Evolutionary conservation across 2,888 invertebrate species (phyloP).

Genomic region (Drosophila antonietae): DNA sequence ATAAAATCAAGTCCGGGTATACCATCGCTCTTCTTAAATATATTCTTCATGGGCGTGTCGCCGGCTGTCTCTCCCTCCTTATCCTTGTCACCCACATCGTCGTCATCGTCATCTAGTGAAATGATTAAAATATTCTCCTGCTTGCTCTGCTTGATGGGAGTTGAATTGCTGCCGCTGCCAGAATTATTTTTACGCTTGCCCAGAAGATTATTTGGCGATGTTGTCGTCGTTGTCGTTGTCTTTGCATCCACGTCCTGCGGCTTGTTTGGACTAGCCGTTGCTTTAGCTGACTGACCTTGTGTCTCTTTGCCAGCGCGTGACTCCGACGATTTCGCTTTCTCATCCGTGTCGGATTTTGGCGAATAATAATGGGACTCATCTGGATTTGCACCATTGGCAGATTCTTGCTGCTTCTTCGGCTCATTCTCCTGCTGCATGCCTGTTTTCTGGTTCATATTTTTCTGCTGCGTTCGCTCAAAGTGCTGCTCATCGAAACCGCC

Average conservation of each 20-base stretch:
- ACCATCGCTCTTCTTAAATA: slow-evolving; percentile 84
- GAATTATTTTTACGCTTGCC: slow-evolving; percentile 68
- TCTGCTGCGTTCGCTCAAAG: background rate
- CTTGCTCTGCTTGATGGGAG: slow-evolving; percentile 44
- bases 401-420: background rate
- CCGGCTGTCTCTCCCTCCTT: background rate
- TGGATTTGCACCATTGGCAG: background rate
- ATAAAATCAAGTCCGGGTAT: slow-evolving; percentile 91
- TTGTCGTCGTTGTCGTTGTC: background rate
- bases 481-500: slow-evolving; percentile 4
- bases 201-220: slow-evolving; percentile 5
- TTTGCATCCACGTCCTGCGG: background rate
- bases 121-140: slow-evolving; percentile 62
- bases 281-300: background rate
- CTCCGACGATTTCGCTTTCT: background rate
- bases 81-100: slow-evolving; percentile 33
- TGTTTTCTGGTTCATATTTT: background rate
- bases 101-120: slow-evolving; percentile 70
- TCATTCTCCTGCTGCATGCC: background rate
- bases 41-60: slow-evolving; percentile 63
- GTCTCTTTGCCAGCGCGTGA: background rate
- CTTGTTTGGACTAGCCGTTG: background rate
- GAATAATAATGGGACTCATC: background rate
- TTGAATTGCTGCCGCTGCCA: background rate
- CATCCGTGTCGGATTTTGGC: background rate